Evolutionary conservation across 1,140 invertebrate genomes (phyloP), one percentile per base, ranked within the genome.

Genomic region (Cydia amplana): DNA sequence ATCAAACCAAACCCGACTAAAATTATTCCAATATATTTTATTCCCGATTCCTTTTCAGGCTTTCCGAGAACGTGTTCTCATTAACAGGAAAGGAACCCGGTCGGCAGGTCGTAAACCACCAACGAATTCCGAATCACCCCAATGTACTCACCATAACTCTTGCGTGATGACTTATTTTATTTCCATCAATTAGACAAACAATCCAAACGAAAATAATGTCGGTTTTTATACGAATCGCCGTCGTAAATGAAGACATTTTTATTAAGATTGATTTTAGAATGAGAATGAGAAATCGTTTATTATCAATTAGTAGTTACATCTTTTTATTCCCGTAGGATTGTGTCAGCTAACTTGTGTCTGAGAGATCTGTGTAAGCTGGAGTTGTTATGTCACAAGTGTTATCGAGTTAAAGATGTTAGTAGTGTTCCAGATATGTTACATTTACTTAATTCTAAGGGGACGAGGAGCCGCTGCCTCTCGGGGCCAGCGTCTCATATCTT

Each of bases 81-180:
- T 70, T 70, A 70, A 36, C 65, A 32, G 65, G 36, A 36, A 70
- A 32, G 65, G 36, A 36, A 70, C 32, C 7, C 7, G 9, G 28
- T n/a, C 18, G 12, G 64, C 6, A 12, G 64, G 28, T 70, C 65
- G 65, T 70, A 70, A 70, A 70, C 65, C 65, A 70, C 65, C 65
- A 36, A 70, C 65, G 28, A 70, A 70, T 70, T 18, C 36, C 43
- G 65, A 40, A 70, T 70, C 65, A 70, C 36, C 32, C 65, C 1
- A 9, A 36, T 36, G 32, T 60, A 60, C 55, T 23, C 1, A 60
- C 55, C 20, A 32, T 67, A 67, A 67, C 64, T 67, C 64, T 67
- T 36, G 1, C 12, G n/a, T 51, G 23, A 32, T 23, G 60, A 64
- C 60, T 64, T 28, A 64, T 64, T 64, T 64, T 64, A 67, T 67